Base-by-base conservation (phyloP, 2,113 vertebrate species). In the Butastur rufipennis region DNA sequence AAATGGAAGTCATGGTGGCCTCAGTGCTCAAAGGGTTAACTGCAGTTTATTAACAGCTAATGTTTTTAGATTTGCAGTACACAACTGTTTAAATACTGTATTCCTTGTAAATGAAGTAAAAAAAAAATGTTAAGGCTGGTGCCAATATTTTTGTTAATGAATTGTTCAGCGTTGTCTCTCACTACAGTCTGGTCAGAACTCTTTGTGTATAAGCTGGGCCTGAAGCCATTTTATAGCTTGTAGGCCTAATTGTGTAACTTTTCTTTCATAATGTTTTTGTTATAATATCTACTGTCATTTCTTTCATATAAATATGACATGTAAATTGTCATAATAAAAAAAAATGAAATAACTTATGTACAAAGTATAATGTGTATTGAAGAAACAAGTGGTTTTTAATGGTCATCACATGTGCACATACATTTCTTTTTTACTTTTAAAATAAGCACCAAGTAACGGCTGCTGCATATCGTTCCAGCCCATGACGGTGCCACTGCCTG, bases 321-420 rank as follows among this genome's bases (percentile, higher is more conserved):
- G 99, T 99, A 99, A 99, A 99, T 99, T 99, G 99, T 99, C 98
- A 99, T 99, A 99, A 99, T 99, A 99, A 99, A 95, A 95, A 92
- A 84, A 92, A 84, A 75, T 81, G 97, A 98, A 98, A 97, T 97
- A 97, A 97, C 90, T 94, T 15, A 97, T 53, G 96, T 97, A 97
- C 90, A 67, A 97, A 96, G 94, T 82, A 98, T 92, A 91, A 55
- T 96, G 84, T 97, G 94, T 98, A 27, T 89, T 81, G 88, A 71
- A 93, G 95, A 75, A 94, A 73, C 36, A 74, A 93, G 87, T 74
- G n/a, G 36, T 83, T 74, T 94, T 88, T 88, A 67, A 55, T 4
- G 50, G 22, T 15, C 32, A 4, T 16, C 42, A 7, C 40, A 7
- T 0, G 0, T 66, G 43, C 31, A 42, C 18, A 5, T 8, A 8